Base-by-base conservation (phyloP, 2,113 vertebrate genomes). In the Neotoma lepida region DNA sequence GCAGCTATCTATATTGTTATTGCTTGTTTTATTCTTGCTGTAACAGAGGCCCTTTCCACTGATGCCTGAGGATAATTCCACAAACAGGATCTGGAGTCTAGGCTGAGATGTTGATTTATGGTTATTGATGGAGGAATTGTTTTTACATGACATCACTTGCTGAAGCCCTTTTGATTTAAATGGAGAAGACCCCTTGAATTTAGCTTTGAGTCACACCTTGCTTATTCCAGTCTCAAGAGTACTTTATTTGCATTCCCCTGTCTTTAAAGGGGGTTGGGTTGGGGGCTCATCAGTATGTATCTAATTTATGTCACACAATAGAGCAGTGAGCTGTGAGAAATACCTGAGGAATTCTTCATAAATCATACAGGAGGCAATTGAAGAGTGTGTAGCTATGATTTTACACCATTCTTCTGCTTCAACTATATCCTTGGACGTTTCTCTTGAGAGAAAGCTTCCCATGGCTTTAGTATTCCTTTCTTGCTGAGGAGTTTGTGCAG, bases 241-340 rank as follows among this genome's bases (percentile, higher is more conserved):
- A 70, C 89, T 80, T 93, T 73, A 86, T 93, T 97, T 96, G 78
- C 90, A 68, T 96, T 96, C 64, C 61, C 58, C 46, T 35, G 30
- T 14, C 88, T 90, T 85, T 46, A 44, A 49, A 44, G 58, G 88
- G 46, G 33, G 30, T 51, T 68, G 44, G 30, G 68, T n/a, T 66
- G 78, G 90, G 77, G 88, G 73, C 76, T 89, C 86, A 86, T 84
- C 74, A 90, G 90, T 94, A 90, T 92, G 92, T 85, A 78, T 95
- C 86, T 94, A 96, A 93, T 94, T 86, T 92, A 73, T 96, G 90
- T 96, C 95, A 96, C 44, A 88, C 96, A 71, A 84, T 35, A 74
- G 87, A 93, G 86, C 95, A 91, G 64, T 94, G 90, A 90, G 89
- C 92, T 96, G 88, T 96, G 96, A 96, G 96, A 97, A 97, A 95